Conservation (phyloP, 2,888 invertebrate species). For the Torymus texanus region DNA sequence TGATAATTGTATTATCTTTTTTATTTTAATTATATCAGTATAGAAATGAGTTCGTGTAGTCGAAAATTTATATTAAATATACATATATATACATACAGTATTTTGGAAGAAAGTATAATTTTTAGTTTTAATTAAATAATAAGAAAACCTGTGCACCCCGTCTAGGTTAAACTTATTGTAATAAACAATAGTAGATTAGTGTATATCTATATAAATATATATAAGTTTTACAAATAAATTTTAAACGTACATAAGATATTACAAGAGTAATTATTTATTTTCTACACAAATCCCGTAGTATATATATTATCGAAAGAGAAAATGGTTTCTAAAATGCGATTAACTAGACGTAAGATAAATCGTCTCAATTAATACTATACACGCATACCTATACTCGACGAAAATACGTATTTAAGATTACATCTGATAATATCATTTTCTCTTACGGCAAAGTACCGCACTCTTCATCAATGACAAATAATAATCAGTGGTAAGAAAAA, state of each 20-base stretch:
- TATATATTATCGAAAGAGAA: constrained; percentile 20
- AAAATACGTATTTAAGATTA: constrained; percentile 3
- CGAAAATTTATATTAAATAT: too few species aligned
- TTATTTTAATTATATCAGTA: not conserved
- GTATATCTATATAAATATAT: constrained; percentile 13
- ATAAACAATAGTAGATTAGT: not conserved
- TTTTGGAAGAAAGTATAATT: constrained; percentile 19
- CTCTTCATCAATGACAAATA: constrained; percentile 23
- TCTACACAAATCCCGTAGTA: not conserved
- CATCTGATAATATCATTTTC: not conserved
- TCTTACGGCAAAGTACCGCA: constrained; percentile 22
- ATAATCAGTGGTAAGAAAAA: too few species aligned
- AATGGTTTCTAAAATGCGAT: not conserved
- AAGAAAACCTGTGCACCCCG: not conserved
- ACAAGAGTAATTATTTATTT: constrained; percentile 18
- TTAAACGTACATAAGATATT: not conserved
- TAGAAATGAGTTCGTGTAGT: constrained; percentile 14
- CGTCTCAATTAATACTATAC: too few species aligned
- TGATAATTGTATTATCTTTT: constrained; percentile 36
- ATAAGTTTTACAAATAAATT: constrained; percentile 11
- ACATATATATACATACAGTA: constrained; percentile 16
- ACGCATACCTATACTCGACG: too few species aligned
- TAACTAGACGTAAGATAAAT: too few species aligned
- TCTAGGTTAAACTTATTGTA: not conserved
- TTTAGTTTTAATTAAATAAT: constrained; percentile 11